Evolutionary conservation across 1,140 invertebrate genomes (phyloP), one percentile per base, ranked within the genome.

Genomic region (Gryon sp.): DNA sequence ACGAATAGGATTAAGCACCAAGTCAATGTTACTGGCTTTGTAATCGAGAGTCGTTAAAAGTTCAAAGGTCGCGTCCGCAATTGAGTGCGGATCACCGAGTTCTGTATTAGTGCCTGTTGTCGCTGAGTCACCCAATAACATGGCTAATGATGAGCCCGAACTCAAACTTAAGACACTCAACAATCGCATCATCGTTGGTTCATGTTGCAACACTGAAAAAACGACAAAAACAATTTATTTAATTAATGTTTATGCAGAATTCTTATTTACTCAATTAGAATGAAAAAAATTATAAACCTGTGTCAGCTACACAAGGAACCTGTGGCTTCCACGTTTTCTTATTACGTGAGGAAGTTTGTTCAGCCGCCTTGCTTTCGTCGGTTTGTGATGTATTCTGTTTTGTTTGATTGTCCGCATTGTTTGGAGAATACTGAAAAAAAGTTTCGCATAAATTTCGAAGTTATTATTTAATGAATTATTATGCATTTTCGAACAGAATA

Each of bases 61-160:
- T 83, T 95, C 93, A 75, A 96, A 96, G 1, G 96, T 92, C 5
- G 94, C 94, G 83, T 97, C 96, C 1, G 94, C 93, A 32, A 97
- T 92, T 0, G 94, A 95, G 11, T 92, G 85, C 0, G 92, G 90
- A 63, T 94, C 92, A 2, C 89, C 89, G 0, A 91, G 77, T 50
- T 90, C 90, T 0, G 88, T 76, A 4, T 82, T 78, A 19, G 83
- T 66, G 41, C 81, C 82, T 15, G 80, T 22, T 16, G 78, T 69
- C 3, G 84, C 65, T 18, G 80, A 76, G 46, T 87, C 86, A 0
- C 83, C 84, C 18, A 88, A 63, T 34, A 93, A 85, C 87, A 93
- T 90, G 11, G 90, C 90, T 45, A 92, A 88, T 2, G 93, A 92
- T 38, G 92, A 92, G 19, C 92, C 91, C 15, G 92, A 92, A 80